Evolutionary conservation across 53 echinoderm and acorn worm genomes (phyloP).

Genomic region (Glandiceps talaboti): DNA sequence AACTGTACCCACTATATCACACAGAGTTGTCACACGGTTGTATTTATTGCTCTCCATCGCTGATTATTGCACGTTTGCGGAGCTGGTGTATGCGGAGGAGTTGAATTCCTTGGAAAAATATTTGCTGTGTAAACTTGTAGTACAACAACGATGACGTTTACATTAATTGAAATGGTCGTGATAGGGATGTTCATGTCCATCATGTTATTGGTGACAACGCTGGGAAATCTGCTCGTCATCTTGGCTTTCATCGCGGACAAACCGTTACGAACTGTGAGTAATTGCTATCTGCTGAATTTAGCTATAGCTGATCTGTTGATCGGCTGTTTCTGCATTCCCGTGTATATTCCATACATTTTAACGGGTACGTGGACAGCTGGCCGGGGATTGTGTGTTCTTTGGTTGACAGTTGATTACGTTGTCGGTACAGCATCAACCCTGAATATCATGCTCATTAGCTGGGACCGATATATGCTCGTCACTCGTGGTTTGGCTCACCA

Average conservation of each 20-base stretch:
- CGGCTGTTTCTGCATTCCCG: not conserved
- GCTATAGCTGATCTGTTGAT: not conserved
- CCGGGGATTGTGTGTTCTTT: not conserved
- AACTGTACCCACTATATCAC: no score
- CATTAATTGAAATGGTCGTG: not conserved
- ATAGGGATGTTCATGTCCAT: constrained; percentile 11
- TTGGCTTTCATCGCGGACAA: not conserved
- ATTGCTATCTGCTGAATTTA: not conserved
- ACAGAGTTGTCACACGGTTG: no score
- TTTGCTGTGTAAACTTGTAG: no score
- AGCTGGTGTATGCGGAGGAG: no score
- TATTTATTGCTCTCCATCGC: no score
- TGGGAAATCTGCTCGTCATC: not conserved
- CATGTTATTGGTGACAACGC: constrained; percentile 9
- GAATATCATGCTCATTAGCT: not conserved
- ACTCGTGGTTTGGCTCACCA: not conserved
- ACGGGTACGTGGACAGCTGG: not conserved
- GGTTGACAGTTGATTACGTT: not conserved
- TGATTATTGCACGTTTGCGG: no score
- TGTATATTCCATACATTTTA: not conserved
- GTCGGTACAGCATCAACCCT: not conserved
- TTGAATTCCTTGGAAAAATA: no score
- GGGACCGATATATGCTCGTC: not conserved
- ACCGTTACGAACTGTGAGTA: not conserved
- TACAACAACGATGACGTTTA: not conserved